phyloP scores from a whole-genome alignment of 2,888 invertebrate genomes.

The Arenicola marina region DNA sequence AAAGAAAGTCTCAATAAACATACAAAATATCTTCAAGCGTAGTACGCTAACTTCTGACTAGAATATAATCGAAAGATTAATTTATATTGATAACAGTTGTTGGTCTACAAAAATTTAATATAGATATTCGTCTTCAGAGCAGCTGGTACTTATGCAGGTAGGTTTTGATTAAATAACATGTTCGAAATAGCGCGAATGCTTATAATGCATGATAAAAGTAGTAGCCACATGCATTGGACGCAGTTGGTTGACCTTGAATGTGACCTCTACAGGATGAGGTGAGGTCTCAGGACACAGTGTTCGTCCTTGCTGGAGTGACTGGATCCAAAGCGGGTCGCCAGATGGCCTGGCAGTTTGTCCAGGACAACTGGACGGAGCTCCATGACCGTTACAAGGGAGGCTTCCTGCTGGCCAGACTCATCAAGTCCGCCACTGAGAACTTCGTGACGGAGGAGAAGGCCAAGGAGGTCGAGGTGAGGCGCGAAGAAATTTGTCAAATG shows the following conservation, averaged over 20 bases:
- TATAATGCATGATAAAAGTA: no score
- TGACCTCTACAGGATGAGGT: conserved; percentile 94
- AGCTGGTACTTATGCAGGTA: no score
- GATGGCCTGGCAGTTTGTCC: conserved; percentile 88
- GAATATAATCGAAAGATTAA: background rate
- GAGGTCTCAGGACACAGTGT: conserved; percentile 86
- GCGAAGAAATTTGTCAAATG: no score
- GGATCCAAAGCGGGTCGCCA: conserved; percentile 80
- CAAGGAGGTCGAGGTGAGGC: conserved; percentile 72
- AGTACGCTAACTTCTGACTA: no score
- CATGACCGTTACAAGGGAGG: conserved; percentile 79
- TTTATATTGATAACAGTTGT: background rate
- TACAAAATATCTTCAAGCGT: no score
- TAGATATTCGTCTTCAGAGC: background rate
- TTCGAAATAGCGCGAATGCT: no score
- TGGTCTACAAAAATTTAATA: background rate
- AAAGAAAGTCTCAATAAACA: no score
- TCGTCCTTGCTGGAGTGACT: conserved; percentile 85
- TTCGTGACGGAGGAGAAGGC: conserved; percentile 84
- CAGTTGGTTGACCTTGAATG: no score
- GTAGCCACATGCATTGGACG: no score
- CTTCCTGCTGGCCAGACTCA: conserved; percentile 78
- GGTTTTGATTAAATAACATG: no score
- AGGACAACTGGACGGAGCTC: conserved; percentile 79
- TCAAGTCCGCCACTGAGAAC: conserved; percentile 85